Evolutionary conservation across 2,888 invertebrate species (phyloP), one percentile per base, ranked within the genome.

Genomic region (Glaucopsyche alexis): DNA sequence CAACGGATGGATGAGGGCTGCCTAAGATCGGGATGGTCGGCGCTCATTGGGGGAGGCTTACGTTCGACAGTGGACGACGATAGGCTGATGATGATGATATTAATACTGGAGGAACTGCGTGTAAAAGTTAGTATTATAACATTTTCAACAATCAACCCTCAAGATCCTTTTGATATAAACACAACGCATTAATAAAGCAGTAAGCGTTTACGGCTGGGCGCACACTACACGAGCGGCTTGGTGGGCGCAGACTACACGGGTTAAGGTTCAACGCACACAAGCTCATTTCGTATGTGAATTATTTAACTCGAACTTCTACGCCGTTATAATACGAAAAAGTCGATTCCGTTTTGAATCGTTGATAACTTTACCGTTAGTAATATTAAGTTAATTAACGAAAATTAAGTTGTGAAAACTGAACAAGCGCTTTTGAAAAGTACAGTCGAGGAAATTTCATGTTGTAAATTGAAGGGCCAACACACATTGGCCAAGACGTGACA

Each of bases 171-270:
- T 5, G 55, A 2, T 55, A 65, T 42, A 40, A 40, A 40, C 66
- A 65, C 66, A 42, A 65, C 40, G 65, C 66, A 66, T 66, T 42
- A 66, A 66, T 66, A 60, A 60, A 40, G 66, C 66, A 16, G 16
- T 42, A 42, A 66, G 42, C n/a, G 16, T 66, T 66, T 16, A 16
- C 42, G 66, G 66, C 42, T 66, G 40, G 16, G 8, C 66, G 42
- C 66, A 66, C 66, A 66, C 19, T 42, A 66, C 66, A 42, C 42
- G 66, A 16, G 65, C 14, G 65, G 66, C 66, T 66, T 42, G 66
- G 66, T 3, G n/a, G 42, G 66, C 40, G 42, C 66, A 3, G 29
- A 42, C 66, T 16, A 4, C 16, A 60, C 29, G 38, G 14, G 55
- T 19, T 60, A 60, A 60, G 29, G 60, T 13, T 60, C 29, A 38